Evolutionary conservation across 2,113 vertebrate genomes (phyloP).

Genomic region (Recurvirostra avosetta): DNA sequence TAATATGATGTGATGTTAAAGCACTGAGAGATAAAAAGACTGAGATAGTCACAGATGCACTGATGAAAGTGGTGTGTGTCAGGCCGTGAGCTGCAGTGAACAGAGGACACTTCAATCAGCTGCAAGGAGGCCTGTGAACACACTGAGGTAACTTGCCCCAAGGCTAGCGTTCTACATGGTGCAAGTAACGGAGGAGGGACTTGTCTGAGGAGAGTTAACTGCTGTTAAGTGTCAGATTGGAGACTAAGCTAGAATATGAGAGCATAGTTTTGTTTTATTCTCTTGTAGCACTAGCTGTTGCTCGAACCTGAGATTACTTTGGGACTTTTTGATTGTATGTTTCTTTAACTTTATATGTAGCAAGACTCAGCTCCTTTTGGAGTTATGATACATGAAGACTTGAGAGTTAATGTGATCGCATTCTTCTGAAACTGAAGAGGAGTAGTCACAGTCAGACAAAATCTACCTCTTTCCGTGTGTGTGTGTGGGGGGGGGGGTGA

Average conservation of each 20-base stretch:
- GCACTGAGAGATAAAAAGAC: neutral
- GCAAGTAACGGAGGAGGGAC: neutral
- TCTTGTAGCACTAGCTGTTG: neutral
- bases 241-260: neutral
- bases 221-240: accelerated
- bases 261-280: neutral
- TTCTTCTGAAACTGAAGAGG: neutral
- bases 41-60: neutral
- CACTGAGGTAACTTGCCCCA: neutral
- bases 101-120: neutral
- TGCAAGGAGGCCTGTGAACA: neutral
- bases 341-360: neutral
- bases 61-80: neutral
- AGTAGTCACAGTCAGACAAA: neutral
- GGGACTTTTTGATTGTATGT: accelerated
- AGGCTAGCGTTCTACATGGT: neutral
- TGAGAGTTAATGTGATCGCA: neutral
- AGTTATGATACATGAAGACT: neutral
- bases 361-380: neutral
- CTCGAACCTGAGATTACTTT: neutral
- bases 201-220: neutral
- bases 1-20: neutral
- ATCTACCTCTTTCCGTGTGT: accelerated
- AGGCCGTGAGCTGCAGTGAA: neutral
- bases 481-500: accelerated